Conservation (phyloP, 2,797 vertebrate genomes). For the Chromis chromis region DNA sequence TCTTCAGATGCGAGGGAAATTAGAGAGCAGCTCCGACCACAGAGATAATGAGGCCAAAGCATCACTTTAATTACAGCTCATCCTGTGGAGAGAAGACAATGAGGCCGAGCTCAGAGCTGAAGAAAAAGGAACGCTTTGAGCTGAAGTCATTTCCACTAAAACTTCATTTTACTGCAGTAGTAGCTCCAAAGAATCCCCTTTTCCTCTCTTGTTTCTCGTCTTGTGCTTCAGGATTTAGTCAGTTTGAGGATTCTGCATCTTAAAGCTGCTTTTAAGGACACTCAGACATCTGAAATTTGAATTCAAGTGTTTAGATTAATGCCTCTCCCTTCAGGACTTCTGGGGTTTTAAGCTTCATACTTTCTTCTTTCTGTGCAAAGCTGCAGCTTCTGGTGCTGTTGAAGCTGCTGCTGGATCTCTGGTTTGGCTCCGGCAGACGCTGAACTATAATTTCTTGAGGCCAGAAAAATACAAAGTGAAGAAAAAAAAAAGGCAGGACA, state of each 20-base stretch:
- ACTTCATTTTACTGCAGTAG: not conserved
- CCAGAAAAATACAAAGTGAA: not conserved
- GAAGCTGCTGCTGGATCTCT: not conserved
- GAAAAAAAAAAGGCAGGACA: not conserved
- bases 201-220: no score
- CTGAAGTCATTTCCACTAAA: not conserved
- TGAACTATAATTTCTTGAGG: not conserved
- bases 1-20: not conserved
- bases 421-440: not conserved
- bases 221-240: no score
- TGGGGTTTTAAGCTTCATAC: no score
- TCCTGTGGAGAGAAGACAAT: conserved; percentile 17
- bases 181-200: no score
- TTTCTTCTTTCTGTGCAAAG: no score
- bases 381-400: not conserved
- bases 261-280: no score
- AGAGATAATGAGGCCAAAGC: conserved; percentile 31
- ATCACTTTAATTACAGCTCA: conserved; percentile 33
- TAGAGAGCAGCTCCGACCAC: conserved; percentile 27
- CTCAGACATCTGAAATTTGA: no score
- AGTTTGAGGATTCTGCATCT: no score
- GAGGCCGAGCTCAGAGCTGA: not conserved
- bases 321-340: no score
- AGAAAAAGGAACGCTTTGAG: fast-evolving
- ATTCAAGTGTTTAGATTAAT: no score